These are phyloP conservation scores for Psylliodes chrysocephalus DNA, from an alignment of 2,888 invertebrate species.

Conservation along the genomic window DNA sequence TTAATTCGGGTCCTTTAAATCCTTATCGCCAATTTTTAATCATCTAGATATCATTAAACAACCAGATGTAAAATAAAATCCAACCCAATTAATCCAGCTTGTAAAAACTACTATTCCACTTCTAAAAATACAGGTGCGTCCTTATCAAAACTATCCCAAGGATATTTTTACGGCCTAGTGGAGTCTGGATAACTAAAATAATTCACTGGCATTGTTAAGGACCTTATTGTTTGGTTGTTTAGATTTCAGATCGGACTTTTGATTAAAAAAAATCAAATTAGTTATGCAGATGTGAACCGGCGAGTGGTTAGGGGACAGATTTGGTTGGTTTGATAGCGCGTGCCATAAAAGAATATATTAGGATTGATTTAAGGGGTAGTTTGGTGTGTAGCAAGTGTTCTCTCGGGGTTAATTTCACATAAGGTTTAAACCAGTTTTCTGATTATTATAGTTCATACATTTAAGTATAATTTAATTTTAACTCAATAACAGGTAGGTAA, in stretches of 20 bases:
- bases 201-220: constrained; percentile 41
- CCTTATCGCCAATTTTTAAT: background rate
- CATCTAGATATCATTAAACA: background rate
- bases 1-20: too few relatives aligned
- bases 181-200: constrained; percentile 48
- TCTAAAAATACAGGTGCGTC: constrained; percentile 52
- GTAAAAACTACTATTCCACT: constrained; percentile 10
- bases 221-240: constrained; percentile 42
- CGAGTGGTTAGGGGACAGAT: constrained; percentile 32
- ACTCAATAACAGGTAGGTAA: too few relatives aligned
- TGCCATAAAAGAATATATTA: constrained; percentile 24
- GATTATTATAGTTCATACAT: too few relatives aligned
- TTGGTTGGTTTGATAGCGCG: constrained; percentile 24
- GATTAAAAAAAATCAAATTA: constrained; percentile 44
- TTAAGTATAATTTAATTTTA: too few relatives aligned
- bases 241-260: constrained; percentile 40
- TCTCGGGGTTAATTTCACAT: constrained; percentile 19
- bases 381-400: constrained; percentile 23
- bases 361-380: constrained; percentile 20
- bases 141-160: constrained; percentile 44
- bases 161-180: constrained; percentile 57
- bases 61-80: background rate
- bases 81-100: background rate
- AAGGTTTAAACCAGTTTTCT: constrained; percentile 19
- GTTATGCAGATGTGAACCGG: constrained; percentile 38